Percentiles rank a stretch among this genome's conserved stretches.
phyloP scores from a whole-genome alignment of 2,797 vertebrate genomes.

The Morus bassanus region DNA sequence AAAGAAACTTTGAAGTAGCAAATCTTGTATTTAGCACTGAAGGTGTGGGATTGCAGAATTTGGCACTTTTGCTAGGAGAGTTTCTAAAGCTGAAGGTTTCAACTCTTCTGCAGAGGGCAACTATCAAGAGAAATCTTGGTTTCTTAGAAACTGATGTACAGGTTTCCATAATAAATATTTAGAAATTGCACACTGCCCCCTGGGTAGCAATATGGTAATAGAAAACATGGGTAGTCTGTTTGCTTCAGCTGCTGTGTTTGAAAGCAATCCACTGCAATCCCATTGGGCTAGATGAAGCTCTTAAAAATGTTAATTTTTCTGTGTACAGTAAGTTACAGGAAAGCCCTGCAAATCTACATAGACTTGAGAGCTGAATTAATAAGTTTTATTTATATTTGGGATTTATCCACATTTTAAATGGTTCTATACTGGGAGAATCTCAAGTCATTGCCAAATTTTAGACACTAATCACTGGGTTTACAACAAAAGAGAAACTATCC shows the following conservation, averaged over 20 bases:
- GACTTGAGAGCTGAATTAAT: conserved; percentile 12
- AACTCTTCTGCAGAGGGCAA: neutral
- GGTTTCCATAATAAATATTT: conserved; percentile 39
- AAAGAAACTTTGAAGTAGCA: neutral
- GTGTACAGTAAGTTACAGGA: conserved; percentile 6
- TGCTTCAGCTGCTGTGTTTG: conserved; percentile 18
- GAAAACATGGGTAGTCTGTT: neutral
- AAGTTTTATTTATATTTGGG: neutral
- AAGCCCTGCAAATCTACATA: conserved; percentile 8
- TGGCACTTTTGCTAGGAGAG: neutral
- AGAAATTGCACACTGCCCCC: neutral
- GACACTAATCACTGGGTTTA: neutral
- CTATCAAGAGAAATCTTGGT: neutral
- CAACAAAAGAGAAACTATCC: neutral
- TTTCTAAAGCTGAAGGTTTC: neutral
- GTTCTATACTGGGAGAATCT: neutral
- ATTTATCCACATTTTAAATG: neutral
- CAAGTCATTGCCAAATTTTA: neutral
- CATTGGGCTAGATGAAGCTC: neutral
- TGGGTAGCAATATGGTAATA: neutral
- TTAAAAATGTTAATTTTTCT: conserved; percentile 35
- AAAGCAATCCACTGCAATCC: conserved; percentile 8
- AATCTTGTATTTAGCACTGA: neutral
- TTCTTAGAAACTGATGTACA: neutral
- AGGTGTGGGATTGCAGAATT: neutral